phyloP scores from a whole-genome alignment of 1,140 invertebrate species.

The Leptinotarsa undecemlineata region DNA sequence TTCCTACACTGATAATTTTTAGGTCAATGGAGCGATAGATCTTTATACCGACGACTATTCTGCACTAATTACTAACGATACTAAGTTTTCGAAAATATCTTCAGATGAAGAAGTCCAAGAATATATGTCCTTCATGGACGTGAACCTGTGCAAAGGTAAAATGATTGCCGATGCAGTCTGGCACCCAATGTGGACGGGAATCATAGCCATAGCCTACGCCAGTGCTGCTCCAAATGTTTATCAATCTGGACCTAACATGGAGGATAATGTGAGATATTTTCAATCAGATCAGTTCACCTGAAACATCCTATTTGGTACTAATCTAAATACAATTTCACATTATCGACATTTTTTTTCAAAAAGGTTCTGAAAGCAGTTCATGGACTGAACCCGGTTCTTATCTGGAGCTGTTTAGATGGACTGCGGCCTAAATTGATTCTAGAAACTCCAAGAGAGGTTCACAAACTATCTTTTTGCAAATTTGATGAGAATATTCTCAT shows the following conservation, averaged over 20 bases:
- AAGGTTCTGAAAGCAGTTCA: slow-evolving; percentile 52
- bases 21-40: slow-evolving; percentile 65
- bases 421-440: slow-evolving; percentile 71
- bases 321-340: too few relatives aligned
- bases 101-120: slow-evolving; percentile 59
- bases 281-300: too few relatives aligned
- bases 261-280: slow-evolving; percentile 27
- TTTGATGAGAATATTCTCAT: slow-evolving; percentile 69
- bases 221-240: slow-evolving; percentile 51
- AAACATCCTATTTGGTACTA: too few relatives aligned
- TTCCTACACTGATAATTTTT: slow-evolving; percentile 42
- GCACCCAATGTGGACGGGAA: slow-evolving; percentile 70
- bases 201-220: slow-evolving; percentile 67
- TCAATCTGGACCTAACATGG: slow-evolving; percentile 29
- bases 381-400: slow-evolving; percentile 66
- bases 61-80: slow-evolving; percentile 25
- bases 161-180: slow-evolving; percentile 68
- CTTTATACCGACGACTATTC: slow-evolving; percentile 68
- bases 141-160: slow-evolving; percentile 62
- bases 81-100: not conserved
- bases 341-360: too few relatives aligned
- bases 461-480: slow-evolving; percentile 67
- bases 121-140: slow-evolving; percentile 66
- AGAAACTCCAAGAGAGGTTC: slow-evolving; percentile 67
- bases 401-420: slow-evolving; percentile 74